These are phyloP conservation scores for Apamea monoglypha DNA, from an alignment of 2,888 invertebrate genomes.

Conservation along the genomic window DNA sequence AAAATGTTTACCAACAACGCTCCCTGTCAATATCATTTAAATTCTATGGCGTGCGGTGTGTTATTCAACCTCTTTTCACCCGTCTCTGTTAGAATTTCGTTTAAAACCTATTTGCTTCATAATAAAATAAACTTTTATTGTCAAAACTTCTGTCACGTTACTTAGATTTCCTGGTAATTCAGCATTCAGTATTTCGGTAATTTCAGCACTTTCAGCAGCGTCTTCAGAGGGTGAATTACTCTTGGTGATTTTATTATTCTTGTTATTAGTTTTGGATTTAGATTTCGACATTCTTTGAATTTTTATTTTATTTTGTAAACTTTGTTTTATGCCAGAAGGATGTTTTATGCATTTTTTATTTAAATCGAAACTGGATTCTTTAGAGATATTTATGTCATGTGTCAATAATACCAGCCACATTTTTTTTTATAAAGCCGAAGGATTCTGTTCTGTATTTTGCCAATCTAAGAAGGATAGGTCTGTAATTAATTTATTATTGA, in stretches of 20 bases:
- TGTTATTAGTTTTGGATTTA: neutral
- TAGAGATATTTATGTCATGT: neutral
- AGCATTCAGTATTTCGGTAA: neutral
- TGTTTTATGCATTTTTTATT: neutral
- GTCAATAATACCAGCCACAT: slow-evolving; percentile 7
- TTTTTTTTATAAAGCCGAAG: neutral
- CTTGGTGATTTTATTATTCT: neutral
- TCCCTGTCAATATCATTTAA: neutral
- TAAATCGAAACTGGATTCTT: neutral
- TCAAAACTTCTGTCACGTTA: slow-evolving; percentile 4
- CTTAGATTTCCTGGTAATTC: neutral
- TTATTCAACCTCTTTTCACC: neutral
- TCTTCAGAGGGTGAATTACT: slow-evolving; percentile 6
- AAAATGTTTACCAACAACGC: neutral
- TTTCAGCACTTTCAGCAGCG: neutral
- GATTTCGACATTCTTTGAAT: slow-evolving; percentile 14
- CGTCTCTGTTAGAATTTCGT: neutral
- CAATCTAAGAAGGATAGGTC: slow-evolving; percentile 16
- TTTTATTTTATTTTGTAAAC: neutral
- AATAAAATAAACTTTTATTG: neutral
- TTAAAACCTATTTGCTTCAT: slow-evolving; percentile 7
- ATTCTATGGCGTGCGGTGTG: too few species aligned
- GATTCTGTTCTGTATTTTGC: neutral
- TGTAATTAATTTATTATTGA: neutral
- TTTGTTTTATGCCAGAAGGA: neutral